Percentiles rank a stretch among this genome's conserved stretches.
Evolutionary conservation across 2,888 invertebrate genomes (phyloP).

Genomic region (Odiellus spinosus): DNA sequence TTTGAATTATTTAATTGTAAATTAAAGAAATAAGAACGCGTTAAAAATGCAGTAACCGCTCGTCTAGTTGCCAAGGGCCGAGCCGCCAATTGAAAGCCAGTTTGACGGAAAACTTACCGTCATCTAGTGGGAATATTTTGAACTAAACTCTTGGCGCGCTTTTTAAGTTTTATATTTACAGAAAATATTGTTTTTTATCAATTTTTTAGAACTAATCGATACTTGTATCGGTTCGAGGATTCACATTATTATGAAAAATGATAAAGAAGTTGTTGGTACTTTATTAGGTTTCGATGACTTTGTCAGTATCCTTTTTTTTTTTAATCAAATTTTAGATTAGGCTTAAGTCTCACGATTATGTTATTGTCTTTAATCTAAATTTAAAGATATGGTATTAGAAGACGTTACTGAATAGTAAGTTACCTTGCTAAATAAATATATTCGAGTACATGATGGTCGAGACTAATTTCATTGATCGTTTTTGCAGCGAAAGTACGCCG

Average conservation of each 20-base stretch:
- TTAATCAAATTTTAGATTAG: neutral
- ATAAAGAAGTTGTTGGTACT: constrained; percentile 98
- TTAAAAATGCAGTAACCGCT: too few species aligned
- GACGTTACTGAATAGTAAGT: constrained; percentile 81
- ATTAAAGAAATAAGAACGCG: too few species aligned
- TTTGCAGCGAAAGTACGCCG: constrained; percentile 62
- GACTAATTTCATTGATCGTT: constrained; percentile 11
- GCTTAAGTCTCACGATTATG: too few species aligned
- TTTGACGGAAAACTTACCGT: too few species aligned
- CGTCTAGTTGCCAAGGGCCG: too few species aligned
- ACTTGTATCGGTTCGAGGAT: constrained; percentile 99
- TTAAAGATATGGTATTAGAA: constrained; percentile 71
- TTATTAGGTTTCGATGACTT: constrained; percentile 95
- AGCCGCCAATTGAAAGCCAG: too few species aligned
- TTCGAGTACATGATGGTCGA: constrained; percentile 24
- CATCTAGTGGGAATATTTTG: too few species aligned
- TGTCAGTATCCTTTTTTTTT: constrained; percentile 44
- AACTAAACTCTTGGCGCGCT: too few species aligned
- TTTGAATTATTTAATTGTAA: too few species aligned
- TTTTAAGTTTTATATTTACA: too few species aligned
- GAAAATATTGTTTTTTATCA: too few species aligned
- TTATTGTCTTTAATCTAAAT: neutral
- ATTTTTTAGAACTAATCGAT: constrained; percentile 77
- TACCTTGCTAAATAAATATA: constrained; percentile 1
- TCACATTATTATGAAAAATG: constrained; percentile 99